Percentiles rank a stretch among this genome's conserved stretches.
Evolutionary conservation across 2,113 vertebrate genomes (phyloP).

Genomic region (Datnioides undecimradiatus): DNA sequence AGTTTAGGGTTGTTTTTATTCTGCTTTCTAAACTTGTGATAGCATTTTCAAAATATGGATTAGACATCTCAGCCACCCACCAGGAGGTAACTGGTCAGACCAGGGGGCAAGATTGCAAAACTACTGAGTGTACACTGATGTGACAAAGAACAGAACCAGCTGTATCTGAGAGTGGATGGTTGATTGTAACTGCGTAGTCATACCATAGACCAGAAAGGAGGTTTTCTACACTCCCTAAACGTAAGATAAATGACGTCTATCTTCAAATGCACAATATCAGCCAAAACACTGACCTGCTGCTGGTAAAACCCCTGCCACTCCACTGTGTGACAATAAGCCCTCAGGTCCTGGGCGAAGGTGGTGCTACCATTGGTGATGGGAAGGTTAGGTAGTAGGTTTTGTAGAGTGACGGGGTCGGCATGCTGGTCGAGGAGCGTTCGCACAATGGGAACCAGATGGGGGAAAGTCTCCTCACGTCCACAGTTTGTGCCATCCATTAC

Average conservation of each 20-base stretch:
- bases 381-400: conserved; percentile 90
- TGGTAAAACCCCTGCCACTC: conserved; percentile 95
- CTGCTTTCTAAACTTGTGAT: conserved; percentile 33
- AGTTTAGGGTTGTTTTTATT: conserved; percentile 18
- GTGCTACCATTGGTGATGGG: conserved; percentile 95
- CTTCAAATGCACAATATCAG: conserved; percentile 12
- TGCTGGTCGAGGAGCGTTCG: conserved; percentile 93
- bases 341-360: conserved; percentile 95
- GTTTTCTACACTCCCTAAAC: conserved; percentile 27
- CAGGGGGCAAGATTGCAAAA: not conserved
- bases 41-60: conserved; percentile 15
- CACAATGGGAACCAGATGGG: conserved; percentile 91
- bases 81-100: conserved; percentile 15
- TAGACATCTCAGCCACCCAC: conserved; percentile 20
- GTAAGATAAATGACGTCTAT: conserved; percentile 19
- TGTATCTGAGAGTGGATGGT: conserved; percentile 11
- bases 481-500: conserved; percentile 33
- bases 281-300: conserved; percentile 85
- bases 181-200: conserved; percentile 1
- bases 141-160: conserved; percentile 40
- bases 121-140: not conserved
- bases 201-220: conserved; percentile 9
- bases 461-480: conserved; percentile 81
- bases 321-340: conserved; percentile 86
- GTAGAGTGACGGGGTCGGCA: conserved; percentile 86